These are phyloP conservation scores for Acanthis flammea DNA, from an alignment of 2,797 vertebrate genomes.

Conservation along the genomic window DNA sequence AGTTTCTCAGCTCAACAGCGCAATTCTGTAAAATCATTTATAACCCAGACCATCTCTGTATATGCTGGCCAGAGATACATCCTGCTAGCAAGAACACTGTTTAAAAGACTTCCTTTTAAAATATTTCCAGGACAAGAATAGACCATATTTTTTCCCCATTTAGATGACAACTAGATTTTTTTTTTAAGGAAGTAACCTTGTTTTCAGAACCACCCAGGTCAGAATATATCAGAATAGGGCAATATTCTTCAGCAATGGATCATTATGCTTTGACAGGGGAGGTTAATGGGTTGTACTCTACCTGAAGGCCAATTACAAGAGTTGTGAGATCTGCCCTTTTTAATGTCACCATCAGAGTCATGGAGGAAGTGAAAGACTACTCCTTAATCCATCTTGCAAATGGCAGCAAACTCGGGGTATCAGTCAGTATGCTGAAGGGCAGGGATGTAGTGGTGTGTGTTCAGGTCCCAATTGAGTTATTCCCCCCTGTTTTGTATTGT, in stretches of 20 bases:
- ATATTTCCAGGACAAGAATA: slow-evolving; percentile 29
- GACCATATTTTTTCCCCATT: not conserved
- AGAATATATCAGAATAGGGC: not conserved
- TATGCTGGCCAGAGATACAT: slow-evolving; percentile 34
- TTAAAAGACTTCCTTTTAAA: slow-evolving; percentile 31
- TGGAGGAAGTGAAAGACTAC: not conserved
- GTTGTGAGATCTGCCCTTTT: not conserved
- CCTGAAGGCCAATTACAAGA: not conserved
- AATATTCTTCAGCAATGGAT: not conserved
- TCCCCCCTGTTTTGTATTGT: no score
- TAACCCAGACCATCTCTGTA: slow-evolving; percentile 19
- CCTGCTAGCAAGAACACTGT: slow-evolving; percentile 19
- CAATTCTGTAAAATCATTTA: slow-evolving; percentile 34
- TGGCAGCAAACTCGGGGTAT: not conserved
- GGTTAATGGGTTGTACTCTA: not conserved
- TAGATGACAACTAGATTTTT: not conserved
- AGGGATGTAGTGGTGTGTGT: no score
- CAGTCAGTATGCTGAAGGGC: not conserved
- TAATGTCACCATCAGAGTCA: not conserved
- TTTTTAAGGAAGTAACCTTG: not conserved
- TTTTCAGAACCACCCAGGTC: not conserved
- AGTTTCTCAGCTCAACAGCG: not conserved
- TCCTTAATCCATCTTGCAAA: not conserved
- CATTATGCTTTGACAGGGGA: accelerated
- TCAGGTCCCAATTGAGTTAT: no score